Evolutionary conservation across 2,797 vertebrate species (phyloP).

Genomic region (Podarcis siculus): DNA sequence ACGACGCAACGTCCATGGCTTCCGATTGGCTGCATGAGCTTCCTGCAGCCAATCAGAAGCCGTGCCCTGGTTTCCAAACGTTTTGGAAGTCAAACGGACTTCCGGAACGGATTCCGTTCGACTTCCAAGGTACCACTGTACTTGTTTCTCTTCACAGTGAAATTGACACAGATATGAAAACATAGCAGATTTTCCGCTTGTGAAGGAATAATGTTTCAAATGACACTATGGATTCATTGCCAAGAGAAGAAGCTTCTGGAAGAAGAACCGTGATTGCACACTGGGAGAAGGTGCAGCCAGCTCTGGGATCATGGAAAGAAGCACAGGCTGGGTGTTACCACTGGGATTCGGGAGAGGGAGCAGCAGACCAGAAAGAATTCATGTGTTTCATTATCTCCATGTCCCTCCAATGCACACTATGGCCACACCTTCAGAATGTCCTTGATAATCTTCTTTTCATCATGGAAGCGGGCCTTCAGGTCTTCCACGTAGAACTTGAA

Average conservation of each 20-base stretch:
- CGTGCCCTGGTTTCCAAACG: no score
- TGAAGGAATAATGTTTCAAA: not conserved
- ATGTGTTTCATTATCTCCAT: not conserved
- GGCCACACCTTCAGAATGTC: conserved; percentile 77
- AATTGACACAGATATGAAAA: not conserved
- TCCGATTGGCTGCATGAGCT: no score
- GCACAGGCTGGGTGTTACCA: not conserved
- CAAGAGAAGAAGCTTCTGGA: not conserved
- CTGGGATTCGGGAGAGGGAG: not conserved
- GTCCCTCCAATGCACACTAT: not conserved
- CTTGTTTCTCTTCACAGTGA: not conserved
- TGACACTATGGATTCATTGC: no score
- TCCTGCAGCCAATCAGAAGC: no score
- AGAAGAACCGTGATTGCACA: not conserved
- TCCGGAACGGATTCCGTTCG: no score
- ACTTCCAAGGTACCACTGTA: no score
- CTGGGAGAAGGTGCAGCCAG: not conserved
- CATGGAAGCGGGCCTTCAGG: conserved; percentile 80
- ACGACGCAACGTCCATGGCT: rapidly evolving
- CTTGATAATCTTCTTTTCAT: conserved; percentile 82
- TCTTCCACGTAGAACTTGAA: conserved; percentile 82
- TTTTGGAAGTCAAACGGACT: no score
- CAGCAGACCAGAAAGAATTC: not conserved
- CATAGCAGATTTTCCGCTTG: not conserved
- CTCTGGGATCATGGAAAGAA: not conserved